Evolutionary conservation across 2,113 vertebrate species (phyloP), one percentile per base, ranked within the genome.

Genomic region (Ia io): DNA sequence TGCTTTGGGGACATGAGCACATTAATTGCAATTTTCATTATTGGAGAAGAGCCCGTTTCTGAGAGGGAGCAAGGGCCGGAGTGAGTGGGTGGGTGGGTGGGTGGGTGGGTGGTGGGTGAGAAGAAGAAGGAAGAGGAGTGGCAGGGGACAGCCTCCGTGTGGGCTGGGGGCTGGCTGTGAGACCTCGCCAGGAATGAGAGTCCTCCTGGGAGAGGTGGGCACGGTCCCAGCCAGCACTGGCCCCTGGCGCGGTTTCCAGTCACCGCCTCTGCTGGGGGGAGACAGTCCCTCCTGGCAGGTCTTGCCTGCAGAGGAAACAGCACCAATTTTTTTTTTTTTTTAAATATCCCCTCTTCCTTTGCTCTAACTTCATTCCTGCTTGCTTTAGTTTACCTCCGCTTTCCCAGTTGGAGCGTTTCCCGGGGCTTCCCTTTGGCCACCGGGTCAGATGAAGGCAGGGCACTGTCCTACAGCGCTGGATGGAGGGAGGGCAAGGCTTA

Each of bases 1-100:
- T 86, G 88, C 74, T 84, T 88, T 61, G 32, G 11, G 40, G 91
- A 90, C 90, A 82, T 56, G 74, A 84, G 71, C 71, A 13, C 51
- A 23, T 91, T 90, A 85, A 86, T 67, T 67, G 74, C 83, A 95
- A 85, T 74, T 95, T 74, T 91, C 69, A 47, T 32, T 61, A 53
- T 65, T 32, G 73, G 83, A 83, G 74, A 86, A 88, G 59, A 83
- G 61, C 37, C 78, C 73, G 37, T 51, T 63, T 85, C 71, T 16
- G 74, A 87, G 20, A 79, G 80, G 87, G 13, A 67, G 73, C 37
- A 67, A 70, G 44, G 76, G 59, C 32, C 61, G 42, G 76, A n/a
- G 22, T 47, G 63, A 32, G 67, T 47, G 85, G n/a, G 67, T n/a
- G 76, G 77, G 18, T 49, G 49, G 37, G 25, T 63, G 59, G 23